Evolutionary conservation across 1,140 invertebrate species (phyloP).

Genomic region (Temnothorax curvispinosus): DNA sequence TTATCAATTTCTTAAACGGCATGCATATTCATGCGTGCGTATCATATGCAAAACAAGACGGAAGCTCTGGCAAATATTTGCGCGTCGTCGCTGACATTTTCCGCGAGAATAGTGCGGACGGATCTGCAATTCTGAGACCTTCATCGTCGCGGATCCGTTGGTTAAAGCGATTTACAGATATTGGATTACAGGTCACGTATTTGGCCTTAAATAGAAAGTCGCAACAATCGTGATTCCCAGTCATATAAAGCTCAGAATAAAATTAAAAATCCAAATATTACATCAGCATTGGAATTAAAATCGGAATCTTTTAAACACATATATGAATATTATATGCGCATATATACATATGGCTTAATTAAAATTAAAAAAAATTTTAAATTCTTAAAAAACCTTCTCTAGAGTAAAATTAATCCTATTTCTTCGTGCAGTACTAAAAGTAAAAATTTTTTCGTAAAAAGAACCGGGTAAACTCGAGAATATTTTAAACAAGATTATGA

Average conservation of each 20-base stretch:
- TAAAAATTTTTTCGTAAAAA: not conserved
- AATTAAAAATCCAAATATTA: not conserved
- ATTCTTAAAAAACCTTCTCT: not conserved
- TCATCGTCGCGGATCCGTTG: conserved; percentile 35
- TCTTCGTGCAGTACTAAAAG: not conserved
- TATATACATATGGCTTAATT: not conserved
- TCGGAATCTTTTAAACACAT: not conserved
- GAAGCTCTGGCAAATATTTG: conserved; percentile 47
- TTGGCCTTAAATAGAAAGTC: conserved; percentile 40
- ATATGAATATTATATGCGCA: not conserved
- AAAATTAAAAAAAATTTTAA: not conserved
- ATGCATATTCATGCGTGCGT: conserved; percentile 62
- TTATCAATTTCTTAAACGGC: conserved; percentile 66
- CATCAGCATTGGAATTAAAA: not conserved
- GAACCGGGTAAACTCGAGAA: conserved; percentile 15
- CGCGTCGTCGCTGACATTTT: conserved; percentile 38
- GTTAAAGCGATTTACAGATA: conserved; percentile 47
- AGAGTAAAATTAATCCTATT: not conserved
- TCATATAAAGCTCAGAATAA: not conserved
- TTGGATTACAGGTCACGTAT: conserved; percentile 44
- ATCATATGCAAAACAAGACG: conserved; percentile 57
- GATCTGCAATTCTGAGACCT: conserved; percentile 54
- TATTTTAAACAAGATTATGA: conserved; percentile 31
- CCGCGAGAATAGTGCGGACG: conserved; percentile 23
- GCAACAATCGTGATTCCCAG: not conserved